Evolutionary conservation across 2,113 vertebrate species (phyloP), one percentile per base, ranked within the genome.

Genomic region (Prinia subflava): DNA sequence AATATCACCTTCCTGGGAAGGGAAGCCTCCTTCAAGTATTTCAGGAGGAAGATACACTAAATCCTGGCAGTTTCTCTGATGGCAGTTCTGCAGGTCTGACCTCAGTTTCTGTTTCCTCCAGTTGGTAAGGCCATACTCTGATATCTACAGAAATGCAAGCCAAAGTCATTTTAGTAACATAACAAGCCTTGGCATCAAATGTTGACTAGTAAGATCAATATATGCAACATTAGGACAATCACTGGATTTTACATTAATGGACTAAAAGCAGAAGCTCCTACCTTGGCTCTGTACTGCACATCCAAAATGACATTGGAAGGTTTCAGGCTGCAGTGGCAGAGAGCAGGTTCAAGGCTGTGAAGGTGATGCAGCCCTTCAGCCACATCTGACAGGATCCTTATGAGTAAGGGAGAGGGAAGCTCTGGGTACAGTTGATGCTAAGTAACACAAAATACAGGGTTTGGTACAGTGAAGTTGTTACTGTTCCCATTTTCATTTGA

Each of bases 291-390:
- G 94, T 95, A 98, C 18, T 97, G 94, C 2, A 5, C 75, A 87
- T 98, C 98, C 53, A 98, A 65, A 35, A 98, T 95, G 41, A 98
- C 96, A 4, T 98, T 98, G 75, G 97, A 97, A 37, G 98, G 96
- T 90, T 98, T 98, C 47, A 98, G 95, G 35, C 93, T 89, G 70
- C 96, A 90, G 47, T 98, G 97, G 68, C 95, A 89, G 35, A 97
- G 25, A 13, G 91, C 89, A 55, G 93, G 91, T 15, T 83, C 3
- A 0, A 98, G 69, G 33, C 81, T 94, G 78, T 98, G 98, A 20
- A 98, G 93, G 49, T 97, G 82, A 13, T 82, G 77, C 60, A 98
- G 85, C 28, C 98, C 98, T 42, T 97, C 96, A 37, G 97, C 95
- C 62, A 98, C 97, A 39, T 98, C 97, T 0, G 41, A 67, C 41